Base-by-base conservation (phyloP, 2,797 vertebrate species). In the Anabacerthia variegaticeps region DNA sequence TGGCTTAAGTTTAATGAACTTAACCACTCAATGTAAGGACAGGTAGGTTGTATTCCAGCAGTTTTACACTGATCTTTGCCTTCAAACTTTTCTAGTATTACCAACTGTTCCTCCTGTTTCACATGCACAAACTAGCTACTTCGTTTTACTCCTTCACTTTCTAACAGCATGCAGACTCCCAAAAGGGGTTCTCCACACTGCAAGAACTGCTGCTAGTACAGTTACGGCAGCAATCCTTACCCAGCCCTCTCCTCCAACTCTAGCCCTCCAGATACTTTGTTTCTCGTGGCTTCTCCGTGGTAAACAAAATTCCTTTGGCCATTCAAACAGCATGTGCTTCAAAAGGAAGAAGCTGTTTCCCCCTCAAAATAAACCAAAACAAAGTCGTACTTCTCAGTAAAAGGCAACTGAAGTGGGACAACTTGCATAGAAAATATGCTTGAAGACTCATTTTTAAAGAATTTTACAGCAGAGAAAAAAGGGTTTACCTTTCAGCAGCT, bases 191-290 rank as follows among this genome's bases (percentile, higher is more conserved):
- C 55, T 51, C 10, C 39, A 27, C 7, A 1, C 17, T 4, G 5
- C 1, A 8, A 78, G 46, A 4, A 26, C 23, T 23, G 13, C 75
- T 36, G 36, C 16, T 6, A 3, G 28, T 0, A 22, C 2, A 20
- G 36, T 27, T 17, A 6, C 0, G 7, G 17, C 0, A n/a, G 16
- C 24, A 18, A 14, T 10, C 30, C 5, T 1, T 1, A 48, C 3
- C 19, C 58, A 65, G 21, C 37, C 46, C 67, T 22, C 20, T 2
- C 63, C 85, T 62, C 30, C 65, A 8, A 0, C 14, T 22, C 36
- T 1, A n/a, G 22, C 32, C 69, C 68, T 46, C 24, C 83, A 78
- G n/a, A 68, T 16, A 78, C 6, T 26, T 56, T 34, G 15, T 69
- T 89, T 85, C 72, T 87, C 43, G 5, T 3, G 13, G 30, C 39